Conservation (phyloP, 2,113 vertebrate species). For the Castor canadensis region DNA sequence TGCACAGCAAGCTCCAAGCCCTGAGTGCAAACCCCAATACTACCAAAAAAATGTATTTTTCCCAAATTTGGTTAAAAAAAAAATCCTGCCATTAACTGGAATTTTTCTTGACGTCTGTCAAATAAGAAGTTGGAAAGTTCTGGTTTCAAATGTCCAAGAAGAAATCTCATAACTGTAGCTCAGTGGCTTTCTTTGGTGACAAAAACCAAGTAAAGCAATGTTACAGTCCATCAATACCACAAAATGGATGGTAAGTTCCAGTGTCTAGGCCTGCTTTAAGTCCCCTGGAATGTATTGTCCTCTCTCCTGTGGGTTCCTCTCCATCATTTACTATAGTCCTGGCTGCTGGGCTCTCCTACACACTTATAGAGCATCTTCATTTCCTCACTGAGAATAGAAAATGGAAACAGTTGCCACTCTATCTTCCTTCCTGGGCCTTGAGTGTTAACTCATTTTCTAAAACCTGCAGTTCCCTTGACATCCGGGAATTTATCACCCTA, state of each 20-base stretch:
- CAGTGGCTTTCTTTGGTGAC: neutral
- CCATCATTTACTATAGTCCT: neutral
- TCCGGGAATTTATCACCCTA: neutral
- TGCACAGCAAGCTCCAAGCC: too few relatives aligned
- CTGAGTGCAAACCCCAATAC: too few relatives aligned
- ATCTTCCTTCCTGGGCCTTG: neutral
- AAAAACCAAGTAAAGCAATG: neutral
- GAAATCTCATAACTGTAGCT: neutral
- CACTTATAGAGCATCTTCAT: neutral
- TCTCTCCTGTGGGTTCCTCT: neutral
- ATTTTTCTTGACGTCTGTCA: neutral
- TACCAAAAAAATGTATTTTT: neutral
- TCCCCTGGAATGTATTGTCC: neutral
- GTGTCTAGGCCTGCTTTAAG: neutral
- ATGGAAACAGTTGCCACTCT: neutral
- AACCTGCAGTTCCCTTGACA: neutral
- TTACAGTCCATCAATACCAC: neutral
- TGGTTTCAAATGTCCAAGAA: neutral
- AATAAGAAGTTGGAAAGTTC: slow-evolving; percentile 24
- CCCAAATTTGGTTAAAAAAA: neutral
- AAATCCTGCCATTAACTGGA: neutral
- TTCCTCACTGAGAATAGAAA: neutral
- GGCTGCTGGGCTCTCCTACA: neutral
- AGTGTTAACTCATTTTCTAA: neutral
- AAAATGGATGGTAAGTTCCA: neutral